Percentiles rank a stretch among this genome's conserved stretches.
phyloP scores from a whole-genome alignment of 92 coral and sea anemone genomes.

The Virgularia gustaviana region DNA sequence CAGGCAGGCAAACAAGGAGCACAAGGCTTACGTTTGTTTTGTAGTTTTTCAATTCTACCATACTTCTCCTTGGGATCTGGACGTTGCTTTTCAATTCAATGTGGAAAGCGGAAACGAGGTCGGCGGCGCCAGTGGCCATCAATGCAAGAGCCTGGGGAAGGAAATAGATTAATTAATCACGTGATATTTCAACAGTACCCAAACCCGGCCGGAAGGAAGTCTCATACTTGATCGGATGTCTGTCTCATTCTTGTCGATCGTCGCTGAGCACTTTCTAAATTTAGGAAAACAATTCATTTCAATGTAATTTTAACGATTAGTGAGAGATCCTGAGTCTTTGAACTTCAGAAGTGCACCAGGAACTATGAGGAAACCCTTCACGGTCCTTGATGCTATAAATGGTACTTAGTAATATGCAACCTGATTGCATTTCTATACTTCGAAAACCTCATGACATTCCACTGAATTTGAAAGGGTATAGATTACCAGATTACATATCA shows the following conservation, averaged over 20 bases:
- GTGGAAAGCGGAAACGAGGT: conserved; percentile 85
- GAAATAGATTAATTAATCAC: neutral
- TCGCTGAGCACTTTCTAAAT: conserved; percentile 53
- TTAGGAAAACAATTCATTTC: no score
- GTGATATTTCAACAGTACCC: neutral
- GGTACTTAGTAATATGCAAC: neutral
- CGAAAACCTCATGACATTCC: conserved; percentile 54
- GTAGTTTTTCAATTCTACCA: conserved; percentile 77
- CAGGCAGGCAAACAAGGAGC: no score
- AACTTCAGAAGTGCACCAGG: no score
- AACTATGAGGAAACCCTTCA: no score
- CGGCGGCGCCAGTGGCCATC: conserved; percentile 94
- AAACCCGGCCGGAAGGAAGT: neutral
- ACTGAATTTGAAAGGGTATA: conserved; percentile 43
- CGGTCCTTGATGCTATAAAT: neutral
- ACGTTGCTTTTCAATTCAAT: conserved; percentile 68
- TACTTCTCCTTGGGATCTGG: conserved; percentile 68
- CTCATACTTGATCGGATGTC: conserved; percentile 33
- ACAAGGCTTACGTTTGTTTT: conserved; percentile 68
- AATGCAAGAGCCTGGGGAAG: conserved; percentile 67
- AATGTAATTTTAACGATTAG: no score
- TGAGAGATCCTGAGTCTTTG: no score
- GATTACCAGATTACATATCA: neutral
- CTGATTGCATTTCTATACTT: conserved; percentile 57
- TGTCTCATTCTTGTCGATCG: conserved; percentile 58